Percentiles rank a stretch among this genome's conserved stretches.
phyloP scores from a whole-genome alignment of 1,140 invertebrate genomes.

The Holcopasites calliopsidis region DNA sequence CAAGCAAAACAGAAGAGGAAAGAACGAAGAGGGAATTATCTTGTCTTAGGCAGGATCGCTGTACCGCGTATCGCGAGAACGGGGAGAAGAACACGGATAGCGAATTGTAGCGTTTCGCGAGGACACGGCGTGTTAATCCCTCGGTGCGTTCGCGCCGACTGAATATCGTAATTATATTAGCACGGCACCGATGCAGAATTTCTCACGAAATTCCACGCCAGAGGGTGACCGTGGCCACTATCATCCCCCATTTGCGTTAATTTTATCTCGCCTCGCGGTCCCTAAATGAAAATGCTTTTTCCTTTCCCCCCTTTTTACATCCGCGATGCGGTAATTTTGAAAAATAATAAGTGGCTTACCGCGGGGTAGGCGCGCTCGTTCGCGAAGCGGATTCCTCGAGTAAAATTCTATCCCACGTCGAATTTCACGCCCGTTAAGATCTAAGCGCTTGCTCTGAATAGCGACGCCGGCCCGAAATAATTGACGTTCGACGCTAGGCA shows the following conservation, averaged over 20 bases:
- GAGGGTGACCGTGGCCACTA: constrained; percentile 15
- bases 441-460: too few species aligned
- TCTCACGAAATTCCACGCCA: constrained; percentile 57
- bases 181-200: constrained; percentile 47
- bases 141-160: constrained; percentile 57
- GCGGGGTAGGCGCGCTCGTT: constrained; percentile 11
- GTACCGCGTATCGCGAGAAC: too few species aligned
- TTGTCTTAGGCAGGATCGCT: too few species aligned
- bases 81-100: constrained; percentile 43
- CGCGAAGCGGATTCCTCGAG: constrained; percentile 8
- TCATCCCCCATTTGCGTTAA: constrained; percentile 41
- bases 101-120: constrained; percentile 55
- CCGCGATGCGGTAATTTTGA: constrained; percentile 8
- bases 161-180: constrained; percentile 73
- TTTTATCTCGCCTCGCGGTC: constrained; percentile 23
- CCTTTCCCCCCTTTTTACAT: neutral
- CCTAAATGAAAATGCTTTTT: constrained; percentile 33
- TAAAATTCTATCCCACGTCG: neutral
- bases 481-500: constrained; percentile 39
- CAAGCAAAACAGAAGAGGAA: too few species aligned
- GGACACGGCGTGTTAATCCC: constrained; percentile 70
- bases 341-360: neutral
- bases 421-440: constrained; percentile 25
- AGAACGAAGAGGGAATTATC: too few species aligned
- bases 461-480: constrained; percentile 28